phyloP scores from a whole-genome alignment of 2,797 vertebrate genomes.

The Rhinoraja longicauda region DNA sequence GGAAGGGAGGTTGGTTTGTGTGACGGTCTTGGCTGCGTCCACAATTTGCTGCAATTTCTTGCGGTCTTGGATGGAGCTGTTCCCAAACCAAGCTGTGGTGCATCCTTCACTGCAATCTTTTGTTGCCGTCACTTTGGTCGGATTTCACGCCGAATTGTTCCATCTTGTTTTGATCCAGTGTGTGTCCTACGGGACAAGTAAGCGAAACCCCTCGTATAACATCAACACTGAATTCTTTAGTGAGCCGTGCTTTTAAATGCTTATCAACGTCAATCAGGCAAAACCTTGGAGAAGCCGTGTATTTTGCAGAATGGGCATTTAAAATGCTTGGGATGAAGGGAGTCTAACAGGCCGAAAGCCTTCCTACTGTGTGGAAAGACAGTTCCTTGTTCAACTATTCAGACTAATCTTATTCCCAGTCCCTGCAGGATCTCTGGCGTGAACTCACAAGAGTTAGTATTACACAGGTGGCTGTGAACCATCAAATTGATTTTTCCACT shows the following conservation, averaged over 20 bases:
- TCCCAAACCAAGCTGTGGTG: too few species aligned
- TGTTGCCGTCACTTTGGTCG: slow-evolving; percentile 12
- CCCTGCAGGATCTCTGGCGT: slow-evolving; percentile 32
- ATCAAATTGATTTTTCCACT: slow-evolving; percentile 49
- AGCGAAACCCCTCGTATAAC: background rate
- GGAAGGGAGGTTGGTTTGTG: too few species aligned
- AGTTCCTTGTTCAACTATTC: slow-evolving; percentile 41
- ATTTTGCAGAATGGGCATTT: slow-evolving; percentile 15
- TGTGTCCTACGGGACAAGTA: slow-evolving; percentile 6
- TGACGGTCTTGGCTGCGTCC: too few species aligned
- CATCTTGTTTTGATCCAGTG: slow-evolving; percentile 34
- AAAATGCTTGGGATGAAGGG: slow-evolving; percentile 28
- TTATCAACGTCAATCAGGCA: slow-evolving; percentile 50
- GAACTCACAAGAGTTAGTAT: slow-evolving; percentile 44
- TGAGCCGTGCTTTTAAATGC: slow-evolving; percentile 44
- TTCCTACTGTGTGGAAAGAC: slow-evolving; percentile 40
- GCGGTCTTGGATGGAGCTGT: too few species aligned
- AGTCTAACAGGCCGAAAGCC: slow-evolving; percentile 33
- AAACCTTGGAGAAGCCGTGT: slow-evolving; percentile 46
- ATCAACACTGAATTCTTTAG: slow-evolving; percentile 32
- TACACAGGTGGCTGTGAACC: slow-evolving; percentile 48
- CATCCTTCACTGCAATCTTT: background rate
- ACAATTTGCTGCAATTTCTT: too few species aligned
- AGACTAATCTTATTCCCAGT: slow-evolving; percentile 41
- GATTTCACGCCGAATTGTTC: slow-evolving; percentile 25